phyloP scores from a whole-genome alignment of 2,888 invertebrate species.

The Sarcophaga rosellei region DNA sequence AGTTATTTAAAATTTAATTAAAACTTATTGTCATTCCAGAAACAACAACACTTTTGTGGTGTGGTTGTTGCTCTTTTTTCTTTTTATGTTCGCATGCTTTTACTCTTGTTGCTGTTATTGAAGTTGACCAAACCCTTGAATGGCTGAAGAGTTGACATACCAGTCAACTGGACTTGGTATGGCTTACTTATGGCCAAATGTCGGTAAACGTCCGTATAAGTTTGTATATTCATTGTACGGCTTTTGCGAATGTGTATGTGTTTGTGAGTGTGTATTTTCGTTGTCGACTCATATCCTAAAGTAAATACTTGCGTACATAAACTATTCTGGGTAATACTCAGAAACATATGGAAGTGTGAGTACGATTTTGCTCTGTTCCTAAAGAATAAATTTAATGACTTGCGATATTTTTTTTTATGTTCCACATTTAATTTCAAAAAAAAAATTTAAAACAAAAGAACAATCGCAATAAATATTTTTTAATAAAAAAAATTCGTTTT shows the following conservation, averaged over 20 bases:
- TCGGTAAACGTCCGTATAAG: not conserved
- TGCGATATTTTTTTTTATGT: no score
- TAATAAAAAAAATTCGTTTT: no score
- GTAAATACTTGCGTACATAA: not conserved
- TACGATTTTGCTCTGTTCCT: no score
- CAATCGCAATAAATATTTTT: no score
- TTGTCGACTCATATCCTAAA: not conserved
- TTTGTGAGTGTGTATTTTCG: not conserved
- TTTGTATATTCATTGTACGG: not conserved
- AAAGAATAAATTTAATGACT: no score
- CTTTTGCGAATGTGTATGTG: not conserved
- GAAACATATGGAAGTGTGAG: not conserved
- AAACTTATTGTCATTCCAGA: constrained; percentile 52
- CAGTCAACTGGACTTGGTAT: not conserved
- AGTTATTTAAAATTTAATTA: constrained; percentile 53
- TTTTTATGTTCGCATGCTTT: not conserved
- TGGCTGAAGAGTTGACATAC: not conserved
- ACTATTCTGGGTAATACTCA: not conserved
- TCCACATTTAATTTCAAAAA: no score
- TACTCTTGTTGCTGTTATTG: not conserved
- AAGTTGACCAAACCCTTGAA: constrained; percentile 8
- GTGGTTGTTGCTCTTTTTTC: constrained; percentile 1
- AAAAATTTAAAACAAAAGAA: no score
- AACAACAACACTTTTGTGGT: constrained; percentile 35
- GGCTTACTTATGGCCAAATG: not conserved